A percentile compares a stretch with the other conserved stretches of the same genome.
These are phyloP conservation scores for Charina bottae DNA, from an alignment of 2,113 vertebrate species.

Conservation along the genomic window DNA sequence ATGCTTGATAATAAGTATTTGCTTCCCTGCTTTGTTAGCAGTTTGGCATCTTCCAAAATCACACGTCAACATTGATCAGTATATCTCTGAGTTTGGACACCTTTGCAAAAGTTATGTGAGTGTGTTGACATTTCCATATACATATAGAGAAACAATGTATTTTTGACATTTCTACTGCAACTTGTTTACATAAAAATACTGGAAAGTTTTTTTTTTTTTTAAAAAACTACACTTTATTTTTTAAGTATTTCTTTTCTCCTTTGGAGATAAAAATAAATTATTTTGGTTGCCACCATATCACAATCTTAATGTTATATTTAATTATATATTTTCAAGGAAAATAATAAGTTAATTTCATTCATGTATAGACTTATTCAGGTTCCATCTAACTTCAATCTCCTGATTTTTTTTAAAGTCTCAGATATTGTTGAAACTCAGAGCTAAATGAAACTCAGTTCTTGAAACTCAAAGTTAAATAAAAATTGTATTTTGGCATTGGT, in stretches of 20 bases:
- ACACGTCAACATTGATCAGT: neutral
- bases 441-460: neutral
- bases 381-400: conserved; percentile 12
- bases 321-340: conserved; percentile 61
- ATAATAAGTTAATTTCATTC: conserved; percentile 37
- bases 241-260: conserved; percentile 53
- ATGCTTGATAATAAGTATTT: neutral
- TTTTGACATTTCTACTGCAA: neutral
- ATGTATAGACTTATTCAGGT: conserved; percentile 49
- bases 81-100: neutral
- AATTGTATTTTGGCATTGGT: conserved; percentile 42
- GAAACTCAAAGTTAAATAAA: conserved; percentile 48
- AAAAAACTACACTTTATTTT: conserved; percentile 46
- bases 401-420: neutral
- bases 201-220: neutral
- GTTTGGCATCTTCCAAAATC: neutral
- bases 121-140: neutral
- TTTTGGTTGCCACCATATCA: conserved; percentile 40
- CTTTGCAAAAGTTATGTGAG: neutral
- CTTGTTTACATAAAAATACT: accelerated
- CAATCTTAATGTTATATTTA: conserved; percentile 64
- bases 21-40: neutral
- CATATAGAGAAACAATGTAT: neutral
- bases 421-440: neutral
- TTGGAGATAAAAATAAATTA: conserved; percentile 58